Base-by-base conservation (phyloP, 35 echinoderm and acorn worm genomes). In the Anneissia japonica region DNA sequence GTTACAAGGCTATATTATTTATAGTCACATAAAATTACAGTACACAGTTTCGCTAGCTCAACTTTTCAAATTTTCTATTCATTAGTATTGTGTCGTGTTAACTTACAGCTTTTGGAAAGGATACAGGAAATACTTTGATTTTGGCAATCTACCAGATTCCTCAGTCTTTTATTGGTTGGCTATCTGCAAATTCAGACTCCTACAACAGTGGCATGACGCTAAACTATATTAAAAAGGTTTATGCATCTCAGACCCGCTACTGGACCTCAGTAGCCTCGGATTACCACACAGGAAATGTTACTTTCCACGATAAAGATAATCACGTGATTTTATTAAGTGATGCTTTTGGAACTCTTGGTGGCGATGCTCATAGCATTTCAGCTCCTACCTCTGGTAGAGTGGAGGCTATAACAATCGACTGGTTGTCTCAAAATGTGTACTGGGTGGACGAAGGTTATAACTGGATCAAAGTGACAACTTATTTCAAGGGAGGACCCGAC, bases 351-450 rank as follows among this genome's bases (percentile, higher is more conserved):
- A 30, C 26, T 75, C 3, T 37, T 13, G 35, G 35, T 12, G 76
- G 76, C 23, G 4, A 3, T 6, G 32, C 32, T 10, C 36, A 35
- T 12, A 77, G 19, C 76, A 37, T 77, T 34, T 5, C 4, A 34
- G 11, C 6, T 32, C 19, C 19, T 3, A 77, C 75, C 0, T 77
- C 75, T 3, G 75, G 32, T 10, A 35, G 31, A 33, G 75, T 77
- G 31, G 75, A 77, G 0, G 75, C 4, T 6, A 9, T 77, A 37
- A 23, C 75, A 12, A 37, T 77, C 33, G 75, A 77, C 75, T 77
- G 75, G 75, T 37, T 77, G 75, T 19, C 75, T 19, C 30, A 77
- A 12, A 77, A 77, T 77, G 35, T 77, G 21, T 77, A 77, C 75
- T 77, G 75, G 75, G 35, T 37, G 3, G 75, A 77, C 33, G 75